A percentile compares a stretch with the other conserved stretches of the same genome.
Conservation (phyloP, 2,113 vertebrate genomes). For the Entelurus aequoreus region DNA sequence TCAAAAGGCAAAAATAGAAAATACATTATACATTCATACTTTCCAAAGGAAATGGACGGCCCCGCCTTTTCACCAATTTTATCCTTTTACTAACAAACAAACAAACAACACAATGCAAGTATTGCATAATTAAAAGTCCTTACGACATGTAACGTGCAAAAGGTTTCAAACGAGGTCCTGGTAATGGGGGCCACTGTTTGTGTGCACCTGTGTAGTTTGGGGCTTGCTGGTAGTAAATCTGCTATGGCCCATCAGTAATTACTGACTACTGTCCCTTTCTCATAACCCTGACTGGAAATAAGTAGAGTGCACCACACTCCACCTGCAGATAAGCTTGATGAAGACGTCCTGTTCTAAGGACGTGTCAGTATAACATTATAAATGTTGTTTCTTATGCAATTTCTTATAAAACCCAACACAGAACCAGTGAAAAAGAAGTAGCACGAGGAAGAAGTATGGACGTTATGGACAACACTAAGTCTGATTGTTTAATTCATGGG, state of each 20-base stretch:
- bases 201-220: constrained; percentile 28
- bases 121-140: too few relatives aligned
- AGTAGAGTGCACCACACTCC: constrained; percentile 49
- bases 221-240: constrained; percentile 35
- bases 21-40: too few relatives aligned
- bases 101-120: too few relatives aligned
- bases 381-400: constrained; percentile 27
- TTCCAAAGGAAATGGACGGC: too few relatives aligned
- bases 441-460: background rate
- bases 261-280: constrained; percentile 57
- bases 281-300: constrained; percentile 61
- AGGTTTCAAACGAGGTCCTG: too few relatives aligned
- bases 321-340: constrained; percentile 48
- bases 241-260: constrained; percentile 58
- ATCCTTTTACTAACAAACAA: too few relatives aligned
- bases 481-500: too few relatives aligned
- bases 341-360: constrained; percentile 25
- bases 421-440: background rate
- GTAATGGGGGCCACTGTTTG: too few relatives aligned
- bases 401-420: constrained; percentile 10
- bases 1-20: background rate
- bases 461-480: constrained; percentile 62
- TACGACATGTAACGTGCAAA: too few relatives aligned
- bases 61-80: too few relatives aligned
- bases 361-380: constrained; percentile 30